Conservation (phyloP, 2,797 vertebrate genomes). For the Iguana delicatissima region DNA sequence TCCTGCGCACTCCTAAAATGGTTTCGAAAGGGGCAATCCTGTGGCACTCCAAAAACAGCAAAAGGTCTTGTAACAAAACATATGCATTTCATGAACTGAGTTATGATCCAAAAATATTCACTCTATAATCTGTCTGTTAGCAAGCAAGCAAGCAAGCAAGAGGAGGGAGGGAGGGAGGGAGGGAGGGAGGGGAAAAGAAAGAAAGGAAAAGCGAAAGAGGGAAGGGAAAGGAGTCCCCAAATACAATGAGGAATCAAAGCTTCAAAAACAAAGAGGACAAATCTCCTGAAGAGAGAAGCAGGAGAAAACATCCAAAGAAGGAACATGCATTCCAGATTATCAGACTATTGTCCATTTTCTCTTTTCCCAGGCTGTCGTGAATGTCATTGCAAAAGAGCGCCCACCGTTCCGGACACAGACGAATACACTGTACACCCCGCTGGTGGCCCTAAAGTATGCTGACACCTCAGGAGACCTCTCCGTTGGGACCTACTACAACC, state of each 20-base stretch:
- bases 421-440: conserved; percentile 88
- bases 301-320: neutral
- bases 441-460: conserved; percentile 88
- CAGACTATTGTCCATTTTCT: neutral
- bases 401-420: conserved; percentile 91
- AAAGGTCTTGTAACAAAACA: neutral
- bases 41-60: neutral
- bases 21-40: neutral
- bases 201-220: too few relatives aligned
- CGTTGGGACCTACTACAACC: conserved; percentile 85
- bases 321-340: neutral
- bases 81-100: too few relatives aligned
- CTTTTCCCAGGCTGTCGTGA: conserved; percentile 84
- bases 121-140: too few relatives aligned
- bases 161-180: too few relatives aligned
- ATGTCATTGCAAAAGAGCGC: conserved; percentile 84
- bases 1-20: neutral
- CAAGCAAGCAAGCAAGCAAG: too few relatives aligned
- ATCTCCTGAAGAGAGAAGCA: neutral
- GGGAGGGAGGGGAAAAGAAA: too few relatives aligned
- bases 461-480: conserved; percentile 91
- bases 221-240: neutral
- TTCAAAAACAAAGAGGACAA: too few relatives aligned
- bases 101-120: too few relatives aligned
- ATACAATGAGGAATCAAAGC: neutral